A percentile compares a stretch with the other conserved stretches of the same genome.
phyloP scores from a whole-genome alignment of 35 echinoderm and acorn worm genomes.

The Apostichopus japonicus region DNA sequence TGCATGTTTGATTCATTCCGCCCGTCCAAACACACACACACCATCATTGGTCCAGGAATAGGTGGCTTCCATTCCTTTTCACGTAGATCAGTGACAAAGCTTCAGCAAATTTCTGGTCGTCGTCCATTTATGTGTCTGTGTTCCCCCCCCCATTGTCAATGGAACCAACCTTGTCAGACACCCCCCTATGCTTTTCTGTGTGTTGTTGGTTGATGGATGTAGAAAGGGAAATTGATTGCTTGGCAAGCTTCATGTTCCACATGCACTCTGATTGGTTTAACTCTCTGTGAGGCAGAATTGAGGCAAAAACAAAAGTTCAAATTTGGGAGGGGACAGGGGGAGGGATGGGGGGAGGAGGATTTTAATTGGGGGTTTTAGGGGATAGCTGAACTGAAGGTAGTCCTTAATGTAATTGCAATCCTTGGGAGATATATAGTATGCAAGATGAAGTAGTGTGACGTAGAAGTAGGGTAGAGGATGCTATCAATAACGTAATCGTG shows the following conservation, averaged over 20 bases:
- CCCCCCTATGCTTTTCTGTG: not conserved
- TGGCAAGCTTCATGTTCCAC: not conserved
- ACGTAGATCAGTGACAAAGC: not conserved
- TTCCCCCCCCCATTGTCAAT: not conserved
- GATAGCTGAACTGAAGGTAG: no score
- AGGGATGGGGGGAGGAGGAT: not conserved
- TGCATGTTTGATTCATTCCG: not conserved
- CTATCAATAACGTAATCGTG: no score
- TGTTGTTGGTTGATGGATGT: not conserved
- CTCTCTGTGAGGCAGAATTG: not conserved
- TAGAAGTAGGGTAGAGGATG: no score
- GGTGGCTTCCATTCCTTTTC: not conserved
- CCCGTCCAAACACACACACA: not conserved
- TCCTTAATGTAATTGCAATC: no score
- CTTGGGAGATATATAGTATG: no score
- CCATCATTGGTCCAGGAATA: not conserved
- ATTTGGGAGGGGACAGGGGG: no score
- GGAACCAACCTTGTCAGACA: not conserved
- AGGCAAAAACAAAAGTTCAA: no score
- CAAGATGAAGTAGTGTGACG: no score
- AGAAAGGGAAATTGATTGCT: not conserved
- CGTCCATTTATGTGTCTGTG: not conserved
- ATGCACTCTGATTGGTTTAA: not conserved
- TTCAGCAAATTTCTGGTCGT: not conserved
- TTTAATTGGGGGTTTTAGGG: no score